Evolutionary conservation across 2,797 vertebrate species (phyloP), one percentile per base, ranked within the genome.

Genomic region (Siniperca obscura): DNA sequence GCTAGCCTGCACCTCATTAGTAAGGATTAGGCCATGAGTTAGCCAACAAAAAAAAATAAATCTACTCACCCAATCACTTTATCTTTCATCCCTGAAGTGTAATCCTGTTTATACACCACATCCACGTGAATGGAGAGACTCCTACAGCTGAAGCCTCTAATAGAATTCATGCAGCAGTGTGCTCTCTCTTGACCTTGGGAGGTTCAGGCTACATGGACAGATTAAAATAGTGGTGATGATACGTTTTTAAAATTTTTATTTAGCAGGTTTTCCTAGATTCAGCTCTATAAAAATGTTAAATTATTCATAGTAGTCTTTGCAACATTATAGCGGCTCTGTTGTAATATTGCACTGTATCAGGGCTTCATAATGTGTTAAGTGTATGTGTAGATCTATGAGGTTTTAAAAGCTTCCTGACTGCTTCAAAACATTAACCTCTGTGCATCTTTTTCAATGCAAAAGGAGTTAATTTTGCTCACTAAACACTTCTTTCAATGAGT

Each of bases 11-110:
- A 50, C 50, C 30, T 78, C 57, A 80, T 76, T 66, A 73, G 42
- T 17, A 30, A 71, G 70, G 78, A 86, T 80, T 82, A 84, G 44
- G 13, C 34, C 42, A 13, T 46, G 67, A 66, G 73, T 83, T 68
- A 38, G 52, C 57, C 50, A 75, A 36, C 60, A 30, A 30, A 30
- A 30, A 30, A 74, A 46, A 79, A n/a, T n/a, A 67, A 75, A 60
- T 73, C 55, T 82, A 36, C 60, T 76, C 64, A 66, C 56, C 2
- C 21, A 57, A 70, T 82, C 52, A 73, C 67, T 78, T 68, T 22
- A 70, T 62, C 57, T 69, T 62, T 67, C 50, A n/a, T 36, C 61
- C 30, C 70, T 40, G 4, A n/a, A 55, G 30, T 82, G 14, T 77
- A 77, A 75, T 78, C 62, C 38, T 66, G 68, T 80, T 78, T 40